phyloP scores from a whole-genome alignment of 1,140 invertebrate genomes.

The Pogonomyrmex barbatus region DNA sequence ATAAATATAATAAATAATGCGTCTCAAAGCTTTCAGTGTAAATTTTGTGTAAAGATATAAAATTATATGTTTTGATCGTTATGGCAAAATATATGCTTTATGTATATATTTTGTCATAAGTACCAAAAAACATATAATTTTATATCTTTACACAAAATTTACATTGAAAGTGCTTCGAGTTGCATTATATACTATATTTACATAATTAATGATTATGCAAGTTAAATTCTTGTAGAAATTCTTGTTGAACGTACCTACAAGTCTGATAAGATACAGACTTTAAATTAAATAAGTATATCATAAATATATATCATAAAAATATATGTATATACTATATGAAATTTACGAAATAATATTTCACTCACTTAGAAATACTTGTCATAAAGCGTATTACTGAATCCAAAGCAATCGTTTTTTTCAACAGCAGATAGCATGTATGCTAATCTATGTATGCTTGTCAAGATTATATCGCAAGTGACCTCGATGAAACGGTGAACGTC shows the following conservation, averaged over 20 bases:
- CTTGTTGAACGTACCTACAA: no score
- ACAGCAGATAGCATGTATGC: background rate
- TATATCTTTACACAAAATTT: background rate
- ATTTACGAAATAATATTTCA: no score
- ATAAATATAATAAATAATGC: background rate
- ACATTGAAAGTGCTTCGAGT: background rate
- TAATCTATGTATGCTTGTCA: conserved; percentile 15
- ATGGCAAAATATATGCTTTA: background rate
- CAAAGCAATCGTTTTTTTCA: background rate
- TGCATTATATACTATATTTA: background rate
- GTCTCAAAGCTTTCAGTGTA: background rate
- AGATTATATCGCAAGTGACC: conserved; percentile 15
- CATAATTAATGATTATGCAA: background rate
- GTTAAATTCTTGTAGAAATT: background rate
- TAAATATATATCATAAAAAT: no score
- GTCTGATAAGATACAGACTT: background rate
- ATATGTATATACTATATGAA: no score
- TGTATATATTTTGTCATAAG: background rate
- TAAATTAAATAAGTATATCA: background rate
- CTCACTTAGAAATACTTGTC: background rate
- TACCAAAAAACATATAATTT: background rate
- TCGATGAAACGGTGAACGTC: conserved; percentile 62
- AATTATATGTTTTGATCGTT: background rate
- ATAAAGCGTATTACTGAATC: background rate
- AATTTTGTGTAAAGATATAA: background rate